Base-by-base conservation (phyloP, 2,797 vertebrate genomes). In the Acomys russatus region DNA sequence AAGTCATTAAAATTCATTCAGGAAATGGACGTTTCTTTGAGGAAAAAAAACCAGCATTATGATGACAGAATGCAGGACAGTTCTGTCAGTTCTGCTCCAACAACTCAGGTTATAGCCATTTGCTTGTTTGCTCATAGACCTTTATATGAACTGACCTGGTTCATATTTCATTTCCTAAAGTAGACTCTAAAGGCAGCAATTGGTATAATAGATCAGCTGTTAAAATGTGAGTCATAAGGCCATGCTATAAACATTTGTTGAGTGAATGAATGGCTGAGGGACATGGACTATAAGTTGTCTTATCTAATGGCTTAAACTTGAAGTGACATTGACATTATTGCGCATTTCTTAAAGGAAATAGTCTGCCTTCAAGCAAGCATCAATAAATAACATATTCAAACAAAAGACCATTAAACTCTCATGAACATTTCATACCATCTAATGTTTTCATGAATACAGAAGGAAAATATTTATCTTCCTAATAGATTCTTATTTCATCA, bases 1-100 rank as follows among this genome's bases (percentile, higher is more conserved):
- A 95, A 92, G 38, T 61, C 73, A 95, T 88, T 98, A 51, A 35
- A 54, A 71, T 70, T 74, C 12, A 74, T 30, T 96, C 63, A 83
- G 35, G 14, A 97, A 94, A 90, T 49, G 49, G 4, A 23, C 15
- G 71, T 77, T 83, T 93, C 20, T 90, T 96, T 78, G 83, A 49
- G 51, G 33, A 68, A 61, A 74, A 15, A 20, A 91, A 64, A 83
- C 25, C 71, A 84, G 56, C 54, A 33, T 7, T 0, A 0, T 59
- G 0, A 51, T 91, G 35, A 95, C 35, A 70, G 92, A 95, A 49
- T 14, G 70, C 7, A 78, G 2, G 35, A 54, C 59, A 70, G 0
- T 10, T n/a, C 6, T 84, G 33, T 59, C 64, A 35, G 76, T 70
- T 84, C 49, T 85, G 17, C 59, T 25, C 10, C 88, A 87, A 90